Evolutionary conservation across 2,113 vertebrate species (phyloP).

Genomic region (Melanostigma gelatinosum): DNA sequence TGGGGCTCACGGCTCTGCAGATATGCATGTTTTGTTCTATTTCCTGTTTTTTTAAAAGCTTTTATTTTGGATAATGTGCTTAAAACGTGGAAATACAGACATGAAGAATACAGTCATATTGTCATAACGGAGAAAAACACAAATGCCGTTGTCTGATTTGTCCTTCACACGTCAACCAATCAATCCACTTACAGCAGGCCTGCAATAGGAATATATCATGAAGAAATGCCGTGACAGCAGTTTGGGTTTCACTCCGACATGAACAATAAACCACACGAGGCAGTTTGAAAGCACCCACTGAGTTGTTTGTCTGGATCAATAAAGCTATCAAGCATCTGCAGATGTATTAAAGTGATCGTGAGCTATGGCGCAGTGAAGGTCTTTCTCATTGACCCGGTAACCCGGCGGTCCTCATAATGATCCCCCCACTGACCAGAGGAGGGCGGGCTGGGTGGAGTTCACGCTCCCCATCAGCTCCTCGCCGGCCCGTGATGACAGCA

Average conservation of each 20-base stretch:
- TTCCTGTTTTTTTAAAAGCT: too few relatives aligned
- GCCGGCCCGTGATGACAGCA: conserved; percentile 16
- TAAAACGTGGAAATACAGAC: too few relatives aligned
- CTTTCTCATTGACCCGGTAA: not conserved
- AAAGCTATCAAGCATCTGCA: conserved; percentile 20
- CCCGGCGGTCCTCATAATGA: not conserved
- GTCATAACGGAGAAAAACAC: too few relatives aligned
- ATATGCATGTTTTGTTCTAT: not conserved
- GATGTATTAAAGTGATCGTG: not conserved
- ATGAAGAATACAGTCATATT: not conserved
- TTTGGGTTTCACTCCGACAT: not conserved
- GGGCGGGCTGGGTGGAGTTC: conserved; percentile 37
- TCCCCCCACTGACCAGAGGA: conserved; percentile 19
- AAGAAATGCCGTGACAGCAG: not conserved
- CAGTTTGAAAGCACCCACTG: not conserved
- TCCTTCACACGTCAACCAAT: not conserved
- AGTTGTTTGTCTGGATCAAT: conserved; percentile 26
- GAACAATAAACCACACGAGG: not conserved
- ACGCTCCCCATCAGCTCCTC: conserved; percentile 37
- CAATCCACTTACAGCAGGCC: not conserved
- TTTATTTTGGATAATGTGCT: too few relatives aligned
- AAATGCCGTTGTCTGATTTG: not conserved
- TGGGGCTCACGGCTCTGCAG: not conserved
- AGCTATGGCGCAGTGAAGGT: not conserved
- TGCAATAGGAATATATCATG: not conserved